Conservation (phyloP, 2,797 vertebrate genomes). For the Adrianichthys oophorus region DNA sequence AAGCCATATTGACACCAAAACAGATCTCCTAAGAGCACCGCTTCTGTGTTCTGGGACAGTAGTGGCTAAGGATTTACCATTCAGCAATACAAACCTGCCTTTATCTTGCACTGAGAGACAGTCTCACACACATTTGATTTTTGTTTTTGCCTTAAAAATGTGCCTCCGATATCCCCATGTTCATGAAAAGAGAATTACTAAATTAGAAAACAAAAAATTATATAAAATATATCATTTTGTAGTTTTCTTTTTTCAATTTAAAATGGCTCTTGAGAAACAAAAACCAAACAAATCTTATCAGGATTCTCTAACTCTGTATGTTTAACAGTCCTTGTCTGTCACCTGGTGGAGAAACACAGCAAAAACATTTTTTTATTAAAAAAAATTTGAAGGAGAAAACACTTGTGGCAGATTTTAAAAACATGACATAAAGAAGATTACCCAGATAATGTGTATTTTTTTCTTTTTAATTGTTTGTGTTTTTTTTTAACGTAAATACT, state of each 20-base stretch:
- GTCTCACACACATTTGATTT: conserved; percentile 39
- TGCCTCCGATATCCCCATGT: conserved; percentile 66
- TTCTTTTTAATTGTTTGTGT: not conserved
- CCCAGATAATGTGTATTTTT: conserved; percentile 16
- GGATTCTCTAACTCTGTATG: conserved; percentile 7
- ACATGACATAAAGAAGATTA: too few species aligned
- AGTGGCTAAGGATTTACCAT: conserved; percentile 55
- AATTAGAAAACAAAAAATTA: conserved; percentile 14
- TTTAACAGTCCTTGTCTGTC: conserved; percentile 44
- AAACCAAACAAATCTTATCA: not conserved
- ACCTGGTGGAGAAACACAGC: conserved; percentile 57
- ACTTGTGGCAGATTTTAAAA: too few species aligned
- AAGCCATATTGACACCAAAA: conserved; percentile 64
- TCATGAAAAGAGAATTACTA: conserved; percentile 31
- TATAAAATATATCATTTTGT: conserved; percentile 3
- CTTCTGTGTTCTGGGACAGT: conserved; percentile 34
- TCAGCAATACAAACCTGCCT: conserved; percentile 49
- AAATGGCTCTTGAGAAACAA: conserved; percentile 14
- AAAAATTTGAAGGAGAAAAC: not conserved
- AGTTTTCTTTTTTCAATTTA: conserved; percentile 22
- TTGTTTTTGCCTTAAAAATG: conserved; percentile 72
- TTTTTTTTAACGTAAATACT: conserved; percentile 43
- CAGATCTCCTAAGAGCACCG: conserved; percentile 50
- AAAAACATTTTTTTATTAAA: conserved; percentile 29
- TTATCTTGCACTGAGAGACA: conserved; percentile 53